Percentiles rank a stretch among this genome's conserved stretches.
Conservation (phyloP, 2,888 invertebrate genomes). For the Brachyptera risi region DNA sequence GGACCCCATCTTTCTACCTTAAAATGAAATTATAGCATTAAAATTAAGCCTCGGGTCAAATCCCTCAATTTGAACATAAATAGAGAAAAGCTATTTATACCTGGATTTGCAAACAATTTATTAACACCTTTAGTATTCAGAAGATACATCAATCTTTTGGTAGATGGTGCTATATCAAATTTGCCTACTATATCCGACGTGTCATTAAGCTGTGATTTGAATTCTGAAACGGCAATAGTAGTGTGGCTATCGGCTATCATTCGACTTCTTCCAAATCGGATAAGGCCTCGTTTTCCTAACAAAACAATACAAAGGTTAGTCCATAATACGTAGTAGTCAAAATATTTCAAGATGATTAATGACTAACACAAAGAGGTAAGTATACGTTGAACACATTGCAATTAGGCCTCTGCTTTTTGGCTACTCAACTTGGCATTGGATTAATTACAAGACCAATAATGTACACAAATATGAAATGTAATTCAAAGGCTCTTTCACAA, state of each 20-base stretch:
- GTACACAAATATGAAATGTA: too few relatives aligned
- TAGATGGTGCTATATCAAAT: slow-evolving; percentile 27
- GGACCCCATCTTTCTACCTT: slow-evolving; percentile 16
- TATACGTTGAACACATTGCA: too few relatives aligned
- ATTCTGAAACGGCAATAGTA: slow-evolving; percentile 30
- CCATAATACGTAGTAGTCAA: too few relatives aligned
- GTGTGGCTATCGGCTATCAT: slow-evolving; percentile 27
- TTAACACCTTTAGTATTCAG: slow-evolving; percentile 25
- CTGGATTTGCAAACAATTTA: slow-evolving; percentile 5
- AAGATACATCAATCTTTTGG: slow-evolving; percentile 24
- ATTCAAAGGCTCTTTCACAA: too few relatives aligned
- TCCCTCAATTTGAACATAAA: not conserved
- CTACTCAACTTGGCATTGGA: too few relatives aligned
- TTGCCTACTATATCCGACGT: slow-evolving; percentile 28
- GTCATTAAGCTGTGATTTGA: slow-evolving; percentile 29
- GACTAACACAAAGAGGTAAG: too few relatives aligned
- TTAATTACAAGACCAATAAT: too few relatives aligned
- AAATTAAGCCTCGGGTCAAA: not conserved
- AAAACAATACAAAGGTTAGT: too few relatives aligned
- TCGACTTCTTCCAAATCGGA: slow-evolving; percentile 24
- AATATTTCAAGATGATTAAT: too few relatives aligned
- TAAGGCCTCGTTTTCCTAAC: not conserved
- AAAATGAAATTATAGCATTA: not conserved
- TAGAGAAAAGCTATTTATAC: not conserved
- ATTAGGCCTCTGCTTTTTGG: too few relatives aligned